Evolutionary conservation across 2,797 vertebrate genomes (phyloP), one percentile per base, ranked within the genome.

Genomic region (Sciurus carolinensis): DNA sequence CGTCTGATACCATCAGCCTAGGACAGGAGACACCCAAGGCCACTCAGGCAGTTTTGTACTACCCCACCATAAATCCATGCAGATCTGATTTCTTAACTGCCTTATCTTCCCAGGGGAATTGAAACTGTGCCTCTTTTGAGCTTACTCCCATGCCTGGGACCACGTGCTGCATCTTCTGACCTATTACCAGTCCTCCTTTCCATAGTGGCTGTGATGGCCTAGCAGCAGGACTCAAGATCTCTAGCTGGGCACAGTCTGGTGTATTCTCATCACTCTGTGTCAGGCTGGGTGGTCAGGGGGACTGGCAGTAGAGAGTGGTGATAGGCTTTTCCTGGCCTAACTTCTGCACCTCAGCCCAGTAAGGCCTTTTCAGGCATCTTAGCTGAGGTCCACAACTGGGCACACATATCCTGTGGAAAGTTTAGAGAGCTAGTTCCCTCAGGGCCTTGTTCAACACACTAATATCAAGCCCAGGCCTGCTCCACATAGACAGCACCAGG

Each of bases 171-270:
- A 14, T n/a, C n/a, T 28, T 3, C 33, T 77, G 9, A 24, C 36
- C 39, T 18, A 28, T n/a, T 8, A 24, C 67, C 57, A 47, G n/a
- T 33, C 36, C 28, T n/a, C 12, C 2, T 12, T 28, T 39, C 59
- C 59, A 1, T 0, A 54, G 33, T 1, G 20, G 33, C 26, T 14
- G 8, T 39, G 15, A 33, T 26, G 9, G 67, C 44, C 18, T 14
- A 72, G 66, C 3, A 36, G 36, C 5, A 44, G 59, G 7, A 14
- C 28, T 5, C 6, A 2, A 36, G 72, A 7, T 66, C 59, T 47
- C 18, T 26, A 42, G n/a, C 8, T 39, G n/a, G 36, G 50, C 2
- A 0, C 5, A 0, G 30, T 30, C 30, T 57, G 42, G 42, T 28
- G 47, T 15, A 4, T 59, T 52, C 20, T n/a, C 44, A 52, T 69